These are phyloP conservation scores for Spilogale gracilis DNA, from an alignment of 2,113 vertebrate genomes.

Conservation along the genomic window DNA sequence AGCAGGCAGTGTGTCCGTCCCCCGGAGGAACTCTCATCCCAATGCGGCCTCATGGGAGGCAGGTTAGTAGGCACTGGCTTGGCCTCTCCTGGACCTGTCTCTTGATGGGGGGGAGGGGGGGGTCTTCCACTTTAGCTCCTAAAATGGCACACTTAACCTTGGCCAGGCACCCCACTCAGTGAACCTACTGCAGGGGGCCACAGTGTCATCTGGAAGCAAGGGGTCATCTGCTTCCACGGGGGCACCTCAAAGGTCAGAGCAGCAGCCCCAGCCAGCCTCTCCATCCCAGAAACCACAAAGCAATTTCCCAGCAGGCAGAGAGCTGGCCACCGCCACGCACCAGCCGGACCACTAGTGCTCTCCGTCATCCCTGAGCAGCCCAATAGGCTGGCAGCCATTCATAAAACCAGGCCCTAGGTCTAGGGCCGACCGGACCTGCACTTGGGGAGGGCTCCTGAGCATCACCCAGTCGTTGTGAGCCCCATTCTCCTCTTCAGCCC, in stretches of 20 bases:
- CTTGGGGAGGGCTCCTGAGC: background rate
- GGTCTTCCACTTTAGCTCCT: conserved; percentile 43
- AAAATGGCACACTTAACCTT: conserved; percentile 83
- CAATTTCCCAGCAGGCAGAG: background rate
- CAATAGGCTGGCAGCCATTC: background rate
- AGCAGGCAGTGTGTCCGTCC: background rate
- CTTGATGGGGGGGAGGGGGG: background rate
- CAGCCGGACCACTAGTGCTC: background rate
- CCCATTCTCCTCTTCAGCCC: background rate
- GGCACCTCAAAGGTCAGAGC: conserved; percentile 38
- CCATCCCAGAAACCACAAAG: fast-evolving
- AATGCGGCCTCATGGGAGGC: fast-evolving
- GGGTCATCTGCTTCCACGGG: conserved; percentile 71
- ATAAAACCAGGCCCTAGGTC: background rate
- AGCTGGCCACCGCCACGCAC: background rate
- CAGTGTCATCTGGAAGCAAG: conserved; percentile 68
- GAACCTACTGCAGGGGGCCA: conserved; percentile 69
- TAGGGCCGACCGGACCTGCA: background rate
- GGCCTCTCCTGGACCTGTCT: conserved; percentile 62
- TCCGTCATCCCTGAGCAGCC: background rate
- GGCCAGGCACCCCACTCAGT: conserved; percentile 71
- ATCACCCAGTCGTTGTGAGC: background rate
- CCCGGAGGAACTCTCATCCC: background rate
- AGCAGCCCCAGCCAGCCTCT: conserved; percentile 63
- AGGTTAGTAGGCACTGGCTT: background rate